Conservation (phyloP, 1,140 invertebrate genomes). For the Geopemphigus sp. region DNA sequence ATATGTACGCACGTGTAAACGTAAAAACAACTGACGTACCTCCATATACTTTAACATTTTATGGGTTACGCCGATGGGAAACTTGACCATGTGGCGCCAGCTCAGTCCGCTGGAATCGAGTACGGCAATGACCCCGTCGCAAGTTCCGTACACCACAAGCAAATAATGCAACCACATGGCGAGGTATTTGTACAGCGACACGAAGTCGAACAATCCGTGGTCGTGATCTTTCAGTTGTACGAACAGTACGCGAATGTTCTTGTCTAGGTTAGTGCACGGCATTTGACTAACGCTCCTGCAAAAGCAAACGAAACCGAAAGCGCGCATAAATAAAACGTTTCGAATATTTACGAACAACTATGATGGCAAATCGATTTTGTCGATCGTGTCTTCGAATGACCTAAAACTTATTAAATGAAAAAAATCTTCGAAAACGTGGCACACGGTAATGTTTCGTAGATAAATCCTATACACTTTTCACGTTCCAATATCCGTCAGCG, state of each 20-base stretch:
- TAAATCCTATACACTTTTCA: no score
- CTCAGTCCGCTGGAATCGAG: not conserved
- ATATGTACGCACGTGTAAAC: no score
- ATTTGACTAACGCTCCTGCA: conserved; percentile 5
- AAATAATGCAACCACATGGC: conserved; percentile 11
- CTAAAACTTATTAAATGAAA: no score
- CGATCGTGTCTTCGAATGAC: no score
- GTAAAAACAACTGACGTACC: no score
- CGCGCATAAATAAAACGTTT: no score
- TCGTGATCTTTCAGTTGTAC: not conserved
- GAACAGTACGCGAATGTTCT: conserved; percentile 1
- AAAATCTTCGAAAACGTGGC: no score
- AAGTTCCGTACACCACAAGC: conserved; percentile 8
- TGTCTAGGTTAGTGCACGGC: not conserved
- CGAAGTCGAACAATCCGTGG: not conserved
- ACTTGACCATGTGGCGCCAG: conserved; percentile 27
- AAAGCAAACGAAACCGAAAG: not conserved
- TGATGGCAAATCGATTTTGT: no score
- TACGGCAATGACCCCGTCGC: conserved; percentile 2
- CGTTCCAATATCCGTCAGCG: no score
- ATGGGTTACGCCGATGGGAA: not conserved
- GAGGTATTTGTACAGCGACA: not conserved
- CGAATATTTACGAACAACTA: no score
- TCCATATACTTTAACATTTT: conserved; percentile 27
- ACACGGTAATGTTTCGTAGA: no score